Conservation (phyloP, 1,140 invertebrate genomes). For the Cyrtorhinus lividipennis region DNA sequence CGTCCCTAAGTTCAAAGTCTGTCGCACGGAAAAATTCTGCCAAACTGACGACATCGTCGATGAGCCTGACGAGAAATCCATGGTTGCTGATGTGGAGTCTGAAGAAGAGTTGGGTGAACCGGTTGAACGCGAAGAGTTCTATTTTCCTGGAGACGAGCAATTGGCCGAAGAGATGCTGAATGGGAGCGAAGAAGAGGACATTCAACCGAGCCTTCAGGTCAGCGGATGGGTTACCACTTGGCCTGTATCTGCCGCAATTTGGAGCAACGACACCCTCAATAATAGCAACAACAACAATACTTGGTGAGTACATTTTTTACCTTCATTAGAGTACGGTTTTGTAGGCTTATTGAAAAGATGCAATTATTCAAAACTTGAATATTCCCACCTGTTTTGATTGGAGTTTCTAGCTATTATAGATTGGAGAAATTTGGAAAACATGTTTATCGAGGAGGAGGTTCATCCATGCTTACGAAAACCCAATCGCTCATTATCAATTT, state of each 20-base stretch:
- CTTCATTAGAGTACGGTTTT: too few relatives aligned
- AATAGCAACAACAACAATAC: not conserved
- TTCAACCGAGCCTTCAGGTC: conserved; percentile 18
- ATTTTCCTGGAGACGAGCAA: conserved; percentile 26
- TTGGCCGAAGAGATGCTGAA: conserved; percentile 21
- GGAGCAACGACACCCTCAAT: conserved; percentile 21
- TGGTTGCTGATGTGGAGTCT: conserved; percentile 18
- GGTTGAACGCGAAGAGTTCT: conserved; percentile 1
- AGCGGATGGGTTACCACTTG: conserved; percentile 23
- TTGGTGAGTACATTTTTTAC: not conserved
- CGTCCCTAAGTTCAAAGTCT: conserved; percentile 37
- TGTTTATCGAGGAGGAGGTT: too few relatives aligned
- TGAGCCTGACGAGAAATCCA: conserved; percentile 26
- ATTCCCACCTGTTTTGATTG: too few relatives aligned
- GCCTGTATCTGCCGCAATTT: conserved; percentile 21
- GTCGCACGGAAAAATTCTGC: conserved; percentile 40
- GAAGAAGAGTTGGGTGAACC: not conserved
- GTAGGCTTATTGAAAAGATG: too few relatives aligned
- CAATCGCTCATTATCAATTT: too few relatives aligned
- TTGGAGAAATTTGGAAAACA: too few relatives aligned
- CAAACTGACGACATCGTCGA: conserved; percentile 37
- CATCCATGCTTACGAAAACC: too few relatives aligned
- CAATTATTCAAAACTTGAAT: too few relatives aligned
- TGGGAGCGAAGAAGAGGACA: conserved; percentile 9
- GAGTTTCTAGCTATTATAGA: too few relatives aligned